A percentile compares a stretch with the other conserved stretches of the same genome.
These are phyloP conservation scores for Megamerina dolium DNA, from an alignment of 2,888 invertebrate genomes.

Conservation along the genomic window DNA sequence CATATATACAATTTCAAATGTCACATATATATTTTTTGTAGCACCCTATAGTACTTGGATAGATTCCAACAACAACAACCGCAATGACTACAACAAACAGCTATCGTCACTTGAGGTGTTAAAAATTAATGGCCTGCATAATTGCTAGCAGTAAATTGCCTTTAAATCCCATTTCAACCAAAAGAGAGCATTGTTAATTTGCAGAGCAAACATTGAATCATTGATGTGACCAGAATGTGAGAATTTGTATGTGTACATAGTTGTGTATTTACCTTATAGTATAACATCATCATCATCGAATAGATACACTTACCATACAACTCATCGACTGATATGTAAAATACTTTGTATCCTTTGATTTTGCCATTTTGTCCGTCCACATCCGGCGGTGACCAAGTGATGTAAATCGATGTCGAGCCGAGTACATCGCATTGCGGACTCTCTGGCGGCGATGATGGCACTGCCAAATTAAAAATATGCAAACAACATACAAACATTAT, in stretches of 20 bases:
- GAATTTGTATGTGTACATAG: too few species aligned
- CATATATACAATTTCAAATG: too few species aligned
- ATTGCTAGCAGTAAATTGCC: conserved; percentile 23
- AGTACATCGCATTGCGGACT: conserved; percentile 74
- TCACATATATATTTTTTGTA: too few species aligned
- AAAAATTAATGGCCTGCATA: conserved; percentile 34
- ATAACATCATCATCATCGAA: too few species aligned
- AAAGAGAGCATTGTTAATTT: too few species aligned
- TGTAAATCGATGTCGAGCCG: conserved; percentile 76
- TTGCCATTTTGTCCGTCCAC: conserved; percentile 76
- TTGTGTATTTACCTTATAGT: too few species aligned
- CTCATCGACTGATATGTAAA: conserved; percentile 70
- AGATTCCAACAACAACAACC: too few species aligned
- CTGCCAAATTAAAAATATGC: conserved; percentile 52
- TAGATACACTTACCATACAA: conserved; percentile 64
- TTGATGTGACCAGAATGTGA: conserved; percentile 1
- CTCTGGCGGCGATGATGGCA: conserved; percentile 80
- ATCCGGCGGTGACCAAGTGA: conserved; percentile 80
- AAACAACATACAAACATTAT: conserved; percentile 1
- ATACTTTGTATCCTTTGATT: conserved; percentile 79
- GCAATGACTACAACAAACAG: too few species aligned
- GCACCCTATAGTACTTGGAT: too few species aligned
- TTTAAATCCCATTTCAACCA: conserved; percentile 22
- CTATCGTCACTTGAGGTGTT: conserved; percentile 29
- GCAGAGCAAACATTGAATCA: conserved; percentile 28